Evolutionary conservation across 2,888 invertebrate genomes (phyloP), one percentile per base, ranked within the genome.

Genomic region (Pachymerium ferrugineum): DNA sequence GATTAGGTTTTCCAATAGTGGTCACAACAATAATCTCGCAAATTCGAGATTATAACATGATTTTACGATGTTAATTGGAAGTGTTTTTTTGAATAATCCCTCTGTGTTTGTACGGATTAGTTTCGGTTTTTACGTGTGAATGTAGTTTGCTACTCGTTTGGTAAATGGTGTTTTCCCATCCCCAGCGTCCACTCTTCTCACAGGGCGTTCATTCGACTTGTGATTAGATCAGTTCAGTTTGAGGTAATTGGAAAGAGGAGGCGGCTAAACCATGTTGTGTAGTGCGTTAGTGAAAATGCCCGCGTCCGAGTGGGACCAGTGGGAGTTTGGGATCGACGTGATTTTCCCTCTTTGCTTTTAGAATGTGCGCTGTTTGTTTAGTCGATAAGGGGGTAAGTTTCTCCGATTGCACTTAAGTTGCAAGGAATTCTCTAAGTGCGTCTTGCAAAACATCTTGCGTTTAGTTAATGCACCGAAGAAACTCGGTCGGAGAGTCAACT

Each of bases 201-300:
- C 62, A 28, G 62, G 28, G 28, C 28, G 62, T 62, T 62, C 62
- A 62, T 62, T 62, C 62, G 62, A 62, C 28, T 62, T 28, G 62
- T 62, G 62, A 62, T 62, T 62, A 62, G 62, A 62, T 62, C 62
- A 62, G 62, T 28, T 28, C 62, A 62, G 62, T 62, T 62, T 62
- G 62, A 62, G 62, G 62, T 62, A 62, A 62, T 62, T 62, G 62
- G 62, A 62, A 62, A 62, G 62, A 62, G 62, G 62, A 54, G 28
- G 62, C 62, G 62, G 62, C 62, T 62, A 62, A 62, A 62, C 62
- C 28, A 62, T 28, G 4, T 28, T 62, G 22, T 62, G 25, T 25
- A 28, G 25, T 28, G 25, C 25, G 62, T 25, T 62, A 28, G 22
- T 62, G n/a, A n/a, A n/a, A n/a, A 62, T 22, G 12, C 28, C 25